Evolutionary conservation across 2,797 vertebrate genomes (phyloP).

Genomic region (Melanotaenia pygmaea): DNA sequence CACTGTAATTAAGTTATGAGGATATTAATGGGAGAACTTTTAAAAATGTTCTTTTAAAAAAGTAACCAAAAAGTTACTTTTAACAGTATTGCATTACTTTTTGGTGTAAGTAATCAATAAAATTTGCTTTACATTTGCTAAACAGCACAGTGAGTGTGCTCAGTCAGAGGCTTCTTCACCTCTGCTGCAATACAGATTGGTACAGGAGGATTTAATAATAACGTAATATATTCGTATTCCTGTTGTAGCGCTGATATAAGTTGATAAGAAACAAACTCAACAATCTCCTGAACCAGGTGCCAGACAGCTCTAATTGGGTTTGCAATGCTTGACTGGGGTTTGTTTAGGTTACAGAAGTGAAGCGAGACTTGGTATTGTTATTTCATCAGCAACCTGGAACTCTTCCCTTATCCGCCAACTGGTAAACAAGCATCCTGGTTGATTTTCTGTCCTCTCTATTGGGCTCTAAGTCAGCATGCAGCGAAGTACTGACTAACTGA

Average conservation of each 20-base stretch:
- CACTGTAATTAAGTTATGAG: no score
- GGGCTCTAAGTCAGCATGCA: conserved; percentile 15
- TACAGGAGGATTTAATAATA: no score
- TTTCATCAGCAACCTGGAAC: conserved; percentile 56
- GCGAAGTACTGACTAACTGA: conserved; percentile 20
- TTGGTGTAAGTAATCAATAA: no score
- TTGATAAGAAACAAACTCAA: conserved; percentile 1
- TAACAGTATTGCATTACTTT: no score
- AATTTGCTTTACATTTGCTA: no score
- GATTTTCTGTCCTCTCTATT: conserved; percentile 68
- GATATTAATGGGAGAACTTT: no score
- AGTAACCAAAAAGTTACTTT: no score
- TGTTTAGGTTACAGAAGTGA: conserved; percentile 64
- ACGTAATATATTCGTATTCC: no score
- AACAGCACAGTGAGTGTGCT: no score
- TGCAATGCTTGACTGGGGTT: conserved; percentile 61
- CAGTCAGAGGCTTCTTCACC: no score
- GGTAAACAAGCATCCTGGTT: conserved; percentile 66
- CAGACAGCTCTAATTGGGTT: conserved; percentile 70
- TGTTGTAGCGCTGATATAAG: background rate
- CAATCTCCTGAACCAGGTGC: conserved; percentile 25
- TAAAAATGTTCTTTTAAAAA: no score
- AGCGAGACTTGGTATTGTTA: conserved; percentile 6
- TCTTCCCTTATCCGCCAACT: conserved; percentile 45
- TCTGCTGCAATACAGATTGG: no score